Base-by-base conservation (phyloP, 2,113 vertebrate genomes). In the Trinectes maculatus region DNA sequence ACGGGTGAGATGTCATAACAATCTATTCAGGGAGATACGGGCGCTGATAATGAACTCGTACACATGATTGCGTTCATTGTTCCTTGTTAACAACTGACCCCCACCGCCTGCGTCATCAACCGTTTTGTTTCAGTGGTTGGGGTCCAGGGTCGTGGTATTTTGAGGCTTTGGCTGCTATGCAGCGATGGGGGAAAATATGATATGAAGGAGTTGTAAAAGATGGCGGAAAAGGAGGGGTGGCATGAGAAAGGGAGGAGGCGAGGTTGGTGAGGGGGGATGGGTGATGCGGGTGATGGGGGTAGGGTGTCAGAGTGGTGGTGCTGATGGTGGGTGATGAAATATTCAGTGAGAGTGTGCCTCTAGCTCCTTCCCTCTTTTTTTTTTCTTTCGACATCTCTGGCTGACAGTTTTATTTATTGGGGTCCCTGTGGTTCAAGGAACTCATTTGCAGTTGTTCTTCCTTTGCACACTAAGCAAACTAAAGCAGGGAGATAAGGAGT, bases 351-450 rank as follows among this genome's bases (percentile, higher is more conserved):
- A 90, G 84, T 87, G 86, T 63, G 89, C 82, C 89, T 91, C 80
- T 84, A 87, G 83, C 89, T 87, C 79, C 79, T 81, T 74, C 67
- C 60, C 63, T 55, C 55, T 70, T 71, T 67, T 72, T 56, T 61
- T 75, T 78, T 64, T 42, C 63, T 80, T 83, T 81, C 81, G 74
- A 90, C 87, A 84, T 90, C 90, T 89, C 79, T 78, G 69, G 83
- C 85, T 90, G 89, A 91, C 90, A 92, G 89, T 88, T 88, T 91
- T 92, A 88, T 90, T 90, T 91, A 90, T 93, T 89, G 88, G 89
- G 89, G 91, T 92, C 87, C 87, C 90, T 88, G 89, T 88, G 85
- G 91, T 92, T 93, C 90, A 92, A 91, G 90, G 87, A 93, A 92
- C 91, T 92, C 90, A 92, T 93, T 91, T 92, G 87, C 91, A 91